Conservation (phyloP, 2,888 invertebrate species). For the Caenorhabditis afra region DNA sequence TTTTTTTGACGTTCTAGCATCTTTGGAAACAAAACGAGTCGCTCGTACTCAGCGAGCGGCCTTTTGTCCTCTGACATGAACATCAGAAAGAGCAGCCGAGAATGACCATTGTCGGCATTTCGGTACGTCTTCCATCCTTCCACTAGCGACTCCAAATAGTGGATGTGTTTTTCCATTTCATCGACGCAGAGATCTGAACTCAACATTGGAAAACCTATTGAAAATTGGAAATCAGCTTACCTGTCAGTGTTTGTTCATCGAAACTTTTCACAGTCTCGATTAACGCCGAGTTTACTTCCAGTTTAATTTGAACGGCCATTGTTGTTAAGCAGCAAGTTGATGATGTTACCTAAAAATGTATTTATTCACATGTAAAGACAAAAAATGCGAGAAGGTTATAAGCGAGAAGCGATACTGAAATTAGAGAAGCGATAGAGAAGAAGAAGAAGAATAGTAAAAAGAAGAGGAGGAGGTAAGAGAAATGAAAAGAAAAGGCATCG, state of each 20-base stretch:
- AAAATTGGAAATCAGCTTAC: conserved; percentile 1
- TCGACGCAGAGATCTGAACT: conserved; percentile 11
- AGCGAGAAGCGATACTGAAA: no score
- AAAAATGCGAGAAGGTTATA: no score
- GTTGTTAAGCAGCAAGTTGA: background rate
- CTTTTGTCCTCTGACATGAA: conserved; percentile 1
- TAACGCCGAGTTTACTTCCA: conserved; percentile 9
- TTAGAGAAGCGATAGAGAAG: no score
- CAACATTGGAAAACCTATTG: background rate
- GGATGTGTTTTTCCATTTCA: conserved; percentile 1
- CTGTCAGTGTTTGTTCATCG: background rate
- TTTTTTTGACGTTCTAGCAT: no score
- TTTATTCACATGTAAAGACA: no score
- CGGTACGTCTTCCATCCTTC: conserved; percentile 30
- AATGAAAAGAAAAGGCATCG: no score
- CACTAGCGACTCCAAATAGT: conserved; percentile 19
- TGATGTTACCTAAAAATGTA: no score
- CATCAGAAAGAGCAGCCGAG: conserved; percentile 21
- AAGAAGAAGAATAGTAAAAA: no score
- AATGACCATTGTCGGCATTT: conserved; percentile 8
- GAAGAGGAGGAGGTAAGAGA: no score
- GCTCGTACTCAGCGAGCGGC: conserved; percentile 17
- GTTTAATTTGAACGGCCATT: conserved; percentile 13
- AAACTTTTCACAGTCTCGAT: background rate
- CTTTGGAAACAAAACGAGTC: conserved; percentile 13